Percentiles rank a stretch among this genome's conserved stretches.
Conservation (phyloP, 2,797 vertebrate genomes). For the Lepus townsendii region DNA sequence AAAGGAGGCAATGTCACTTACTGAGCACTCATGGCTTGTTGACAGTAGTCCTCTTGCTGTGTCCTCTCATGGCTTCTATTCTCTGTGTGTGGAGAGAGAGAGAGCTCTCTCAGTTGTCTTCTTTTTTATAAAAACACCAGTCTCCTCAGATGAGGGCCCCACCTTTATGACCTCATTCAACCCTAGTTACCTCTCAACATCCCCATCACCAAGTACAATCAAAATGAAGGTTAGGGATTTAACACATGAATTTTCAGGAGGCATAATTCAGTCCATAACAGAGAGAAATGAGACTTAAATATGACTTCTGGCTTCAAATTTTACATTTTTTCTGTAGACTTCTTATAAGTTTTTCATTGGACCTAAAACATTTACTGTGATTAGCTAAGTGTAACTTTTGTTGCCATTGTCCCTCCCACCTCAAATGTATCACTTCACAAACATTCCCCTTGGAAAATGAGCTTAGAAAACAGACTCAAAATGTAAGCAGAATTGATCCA, state of each 20-base stretch:
- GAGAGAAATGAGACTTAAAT: background rate
- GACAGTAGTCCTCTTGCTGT: background rate
- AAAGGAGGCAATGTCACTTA: background rate
- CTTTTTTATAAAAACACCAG: background rate
- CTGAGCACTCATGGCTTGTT: background rate
- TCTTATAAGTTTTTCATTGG: constrained; percentile 17
- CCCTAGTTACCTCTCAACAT: background rate
- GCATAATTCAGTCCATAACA: background rate
- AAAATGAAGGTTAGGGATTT: background rate
- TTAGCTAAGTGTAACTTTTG: background rate
- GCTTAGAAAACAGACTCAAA: background rate
- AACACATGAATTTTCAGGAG: background rate
- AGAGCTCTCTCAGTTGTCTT: background rate
- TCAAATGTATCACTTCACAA: constrained; percentile 16
- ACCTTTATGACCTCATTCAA: background rate
- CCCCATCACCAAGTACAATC: background rate
- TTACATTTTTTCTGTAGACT: background rate
- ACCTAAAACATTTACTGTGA: background rate
- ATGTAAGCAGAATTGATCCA: constrained; percentile 5
- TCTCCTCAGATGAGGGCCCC: background rate
- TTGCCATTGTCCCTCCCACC: background rate
- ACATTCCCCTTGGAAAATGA: background rate
- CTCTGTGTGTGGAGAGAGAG: background rate
- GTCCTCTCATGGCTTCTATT: background rate
- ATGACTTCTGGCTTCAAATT: background rate